A percentile compares a stretch with the other conserved stretches of the same genome.
phyloP scores from a whole-genome alignment of 2,888 invertebrate species.

The Xestia xanthographa region DNA sequence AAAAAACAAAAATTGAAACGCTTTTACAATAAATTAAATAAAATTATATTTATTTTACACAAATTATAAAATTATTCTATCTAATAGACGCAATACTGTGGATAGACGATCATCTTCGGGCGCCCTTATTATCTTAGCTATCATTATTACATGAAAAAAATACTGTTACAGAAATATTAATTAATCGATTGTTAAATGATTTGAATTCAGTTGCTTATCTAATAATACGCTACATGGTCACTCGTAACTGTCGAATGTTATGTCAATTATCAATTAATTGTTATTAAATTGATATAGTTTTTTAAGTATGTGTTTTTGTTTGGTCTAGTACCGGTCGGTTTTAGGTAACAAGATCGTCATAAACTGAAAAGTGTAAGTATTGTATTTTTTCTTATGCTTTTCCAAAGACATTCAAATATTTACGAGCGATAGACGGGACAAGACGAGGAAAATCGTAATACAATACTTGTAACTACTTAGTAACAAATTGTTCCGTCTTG shows the following conservation, averaged over 20 bases:
- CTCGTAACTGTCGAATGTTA: slow-evolving; percentile 1
- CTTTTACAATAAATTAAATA: too few species aligned
- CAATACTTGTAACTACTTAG: too few species aligned
- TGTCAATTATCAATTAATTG: slow-evolving; percentile 14
- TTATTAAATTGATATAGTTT: slow-evolving; percentile 7
- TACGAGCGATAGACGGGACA: too few species aligned
- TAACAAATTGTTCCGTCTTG: too few species aligned
- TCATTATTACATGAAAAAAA: slow-evolving; percentile 4
- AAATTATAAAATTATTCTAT: too few species aligned
- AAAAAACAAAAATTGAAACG: too few species aligned
- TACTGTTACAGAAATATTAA: slow-evolving; percentile 10
- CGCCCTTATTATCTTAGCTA: slow-evolving; percentile 15
- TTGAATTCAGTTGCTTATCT: slow-evolving; percentile 31
- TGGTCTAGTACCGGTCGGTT: not conserved
- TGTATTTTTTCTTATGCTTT: not conserved
- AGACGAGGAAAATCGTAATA: too few species aligned
- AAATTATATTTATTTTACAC: too few species aligned
- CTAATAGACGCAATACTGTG: too few species aligned
- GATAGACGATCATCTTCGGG: not conserved
- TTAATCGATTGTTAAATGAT: slow-evolving; percentile 13
- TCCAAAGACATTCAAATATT: too few species aligned
- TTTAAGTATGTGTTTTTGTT: slow-evolving; percentile 2
- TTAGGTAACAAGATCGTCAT: not conserved
- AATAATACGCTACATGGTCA: slow-evolving; percentile 17
- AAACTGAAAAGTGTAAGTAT: not conserved